Evolutionary conservation across 2,888 invertebrate species (phyloP), one percentile per base, ranked within the genome.

Genomic region (Sinopyrophorus schimmeli): DNA sequence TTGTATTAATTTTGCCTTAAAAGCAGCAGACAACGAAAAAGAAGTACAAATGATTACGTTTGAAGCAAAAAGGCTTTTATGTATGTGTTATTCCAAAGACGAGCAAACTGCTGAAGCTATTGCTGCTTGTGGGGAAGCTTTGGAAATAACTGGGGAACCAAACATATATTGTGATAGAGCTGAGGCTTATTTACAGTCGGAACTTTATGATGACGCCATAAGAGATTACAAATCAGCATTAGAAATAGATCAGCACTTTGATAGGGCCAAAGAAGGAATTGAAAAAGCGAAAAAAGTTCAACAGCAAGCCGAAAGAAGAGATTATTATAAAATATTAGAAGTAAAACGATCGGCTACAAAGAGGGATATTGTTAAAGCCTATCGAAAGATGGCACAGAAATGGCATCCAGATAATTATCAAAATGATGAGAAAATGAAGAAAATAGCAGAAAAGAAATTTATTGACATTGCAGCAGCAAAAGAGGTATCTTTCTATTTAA

Each of bases 381-480:
- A 99, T 74, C 83, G 98, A 58, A 94, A 93, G 77, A 84, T 92
- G 38, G 99, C 99, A 7, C 93, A 94, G 74, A 90, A 96, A 73
- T 99, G 98, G 97, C 99, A 99, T 77, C 99, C 99, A 0, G 99
- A 99, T 75, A 94, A 90, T 75, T 97, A 86, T 74, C 81, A 80
- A 39, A 81, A 80, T 35, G 80, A 81, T 35, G 88, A 84, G 6
- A 89, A 90, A 54, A 92, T 93, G 71, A 97, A 97, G 77, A 91
- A 94, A 69, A 78, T 86, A 37, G 99, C 99, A 0, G 92, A 99
- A 74, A 95, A 95, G 75, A 95, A 89, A 76, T 99, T 99, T 72
- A 96, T 99, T 55, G 98, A 99, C 73, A 89, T 99, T 65, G 99
- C 98, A 2, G 93, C 97, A 24, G 99, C 99, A 40, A 99, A 99